Conservation (phyloP, 2,888 invertebrate species). For the Lissonota sp. region DNA sequence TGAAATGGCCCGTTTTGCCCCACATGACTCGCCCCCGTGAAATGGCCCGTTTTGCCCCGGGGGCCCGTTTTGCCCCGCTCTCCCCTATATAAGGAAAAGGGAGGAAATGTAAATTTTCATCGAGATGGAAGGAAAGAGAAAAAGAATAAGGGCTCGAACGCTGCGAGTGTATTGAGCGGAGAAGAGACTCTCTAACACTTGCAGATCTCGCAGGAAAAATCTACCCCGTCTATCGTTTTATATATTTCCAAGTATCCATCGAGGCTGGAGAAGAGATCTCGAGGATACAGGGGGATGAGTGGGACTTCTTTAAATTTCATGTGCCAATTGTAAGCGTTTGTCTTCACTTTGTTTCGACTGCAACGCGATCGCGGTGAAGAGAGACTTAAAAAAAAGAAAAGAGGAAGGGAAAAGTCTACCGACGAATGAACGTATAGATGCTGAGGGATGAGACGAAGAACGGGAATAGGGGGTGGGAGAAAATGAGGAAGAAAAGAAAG, state of each 20-base stretch:
- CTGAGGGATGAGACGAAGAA: constrained; percentile 24
- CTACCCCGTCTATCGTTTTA: constrained; percentile 54
- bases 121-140: constrained; percentile 82
- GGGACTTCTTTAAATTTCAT: constrained; percentile 82
- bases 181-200: constrained; percentile 71
- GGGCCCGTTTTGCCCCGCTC: too few species aligned
- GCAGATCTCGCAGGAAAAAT: constrained; percentile 33
- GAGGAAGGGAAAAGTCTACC: constrained; percentile 24
- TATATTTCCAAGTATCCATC: constrained; percentile 51
- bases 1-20: too few species aligned
- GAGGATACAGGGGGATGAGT: background rate
- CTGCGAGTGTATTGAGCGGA: constrained; percentile 79
- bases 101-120: constrained; percentile 84
- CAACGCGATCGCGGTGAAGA: constrained; percentile 51
- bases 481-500: constrained; percentile 42
- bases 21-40: too few species aligned
- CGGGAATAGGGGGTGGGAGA: background rate
- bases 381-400: too few species aligned
- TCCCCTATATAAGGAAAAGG: constrained; percentile 69
- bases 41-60: too few species aligned
- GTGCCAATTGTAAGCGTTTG: constrained; percentile 82
- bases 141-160: constrained; percentile 82
- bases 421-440: constrained; percentile 23
- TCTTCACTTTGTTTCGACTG: constrained; percentile 75
- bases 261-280: constrained; percentile 9